Evolutionary conservation across 2,888 invertebrate genomes (phyloP).

Genomic region (Teleiodes luculella): DNA sequence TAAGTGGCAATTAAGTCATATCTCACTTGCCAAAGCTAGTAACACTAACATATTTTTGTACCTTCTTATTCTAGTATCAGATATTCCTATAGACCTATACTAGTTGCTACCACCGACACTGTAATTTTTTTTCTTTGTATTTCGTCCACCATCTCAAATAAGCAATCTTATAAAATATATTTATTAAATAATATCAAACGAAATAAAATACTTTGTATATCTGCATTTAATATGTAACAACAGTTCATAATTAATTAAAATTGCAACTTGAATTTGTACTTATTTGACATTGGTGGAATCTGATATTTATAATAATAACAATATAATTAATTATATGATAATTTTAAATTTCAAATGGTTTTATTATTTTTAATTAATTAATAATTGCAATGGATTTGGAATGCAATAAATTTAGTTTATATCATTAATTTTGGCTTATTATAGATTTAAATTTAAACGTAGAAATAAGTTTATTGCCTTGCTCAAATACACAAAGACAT

Average conservation of each 20-base stretch:
- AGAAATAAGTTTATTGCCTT: slow-evolving; percentile 40
- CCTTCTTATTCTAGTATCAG: slow-evolving; percentile 23
- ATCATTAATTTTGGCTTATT: slow-evolving; percentile 4
- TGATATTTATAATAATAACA: not conserved
- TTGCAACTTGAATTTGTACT: not conserved
- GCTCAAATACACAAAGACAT: slow-evolving; percentile 63
- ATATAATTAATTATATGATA: not conserved
- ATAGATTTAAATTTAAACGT: slow-evolving; percentile 30
- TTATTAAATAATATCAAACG: no score
- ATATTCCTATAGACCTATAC: not conserved
- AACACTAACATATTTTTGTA: slow-evolving; percentile 29
- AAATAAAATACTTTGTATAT: no score
- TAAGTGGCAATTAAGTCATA: slow-evolving; percentile 19
- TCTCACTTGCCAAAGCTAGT: slow-evolving; percentile 58
- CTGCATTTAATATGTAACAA: no score
- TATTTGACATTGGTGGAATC: slow-evolving; percentile 12
- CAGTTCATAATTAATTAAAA: not conserved
- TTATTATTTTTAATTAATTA: slow-evolving; percentile 25
- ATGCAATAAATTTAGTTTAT: slow-evolving; percentile 38
- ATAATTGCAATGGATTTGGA: slow-evolving; percentile 35
- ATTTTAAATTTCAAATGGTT: slow-evolving; percentile 20
- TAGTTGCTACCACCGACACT: slow-evolving; percentile 31
- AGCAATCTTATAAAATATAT: not conserved
- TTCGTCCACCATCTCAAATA: slow-evolving; percentile 7
- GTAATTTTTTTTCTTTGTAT: not conserved